A percentile compares a stretch with the other conserved stretches of the same genome.
These are phyloP conservation scores for Incurvaria masculella DNA, from an alignment of 2,888 invertebrate species.

Conservation along the genomic window DNA sequence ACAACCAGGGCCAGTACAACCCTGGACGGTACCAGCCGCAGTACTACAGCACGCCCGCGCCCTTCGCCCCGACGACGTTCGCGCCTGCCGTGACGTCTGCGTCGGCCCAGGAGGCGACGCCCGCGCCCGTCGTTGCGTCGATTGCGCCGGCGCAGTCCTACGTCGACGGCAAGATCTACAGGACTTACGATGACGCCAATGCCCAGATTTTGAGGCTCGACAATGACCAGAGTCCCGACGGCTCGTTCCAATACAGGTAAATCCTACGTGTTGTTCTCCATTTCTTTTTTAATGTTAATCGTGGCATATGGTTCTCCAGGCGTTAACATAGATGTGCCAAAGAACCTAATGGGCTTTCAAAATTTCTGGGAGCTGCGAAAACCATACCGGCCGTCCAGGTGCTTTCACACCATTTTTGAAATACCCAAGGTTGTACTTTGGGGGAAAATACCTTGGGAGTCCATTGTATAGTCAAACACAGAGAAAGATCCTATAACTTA, in stretches of 20 bases:
- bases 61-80: constrained; percentile 12
- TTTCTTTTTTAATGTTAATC: constrained; percentile 13
- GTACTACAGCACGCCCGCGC: constrained; percentile 13
- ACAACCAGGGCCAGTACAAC: constrained; percentile 12
- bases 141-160: constrained; percentile 9
- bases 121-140: background rate
- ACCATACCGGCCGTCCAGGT: no score
- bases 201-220: constrained; percentile 35
- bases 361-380: no score
- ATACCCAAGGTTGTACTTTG: no score
- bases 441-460: no score
- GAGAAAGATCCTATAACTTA: background rate
- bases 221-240: constrained; percentile 41
- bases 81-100: constrained; percentile 3
- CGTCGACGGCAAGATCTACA: constrained; percentile 12
- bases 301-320: constrained; percentile 14
- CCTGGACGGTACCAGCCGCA: constrained; percentile 5
- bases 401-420: no score
- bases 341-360: constrained; percentile 5
- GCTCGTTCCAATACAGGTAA: constrained; percentile 48
- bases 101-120: background rate
- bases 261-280: no score
- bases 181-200: constrained; percentile 22
- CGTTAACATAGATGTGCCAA: constrained; percentile 11
- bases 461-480: background rate